phyloP scores from a whole-genome alignment of 2,888 invertebrate species.

The Kryphioiulus occultus region DNA sequence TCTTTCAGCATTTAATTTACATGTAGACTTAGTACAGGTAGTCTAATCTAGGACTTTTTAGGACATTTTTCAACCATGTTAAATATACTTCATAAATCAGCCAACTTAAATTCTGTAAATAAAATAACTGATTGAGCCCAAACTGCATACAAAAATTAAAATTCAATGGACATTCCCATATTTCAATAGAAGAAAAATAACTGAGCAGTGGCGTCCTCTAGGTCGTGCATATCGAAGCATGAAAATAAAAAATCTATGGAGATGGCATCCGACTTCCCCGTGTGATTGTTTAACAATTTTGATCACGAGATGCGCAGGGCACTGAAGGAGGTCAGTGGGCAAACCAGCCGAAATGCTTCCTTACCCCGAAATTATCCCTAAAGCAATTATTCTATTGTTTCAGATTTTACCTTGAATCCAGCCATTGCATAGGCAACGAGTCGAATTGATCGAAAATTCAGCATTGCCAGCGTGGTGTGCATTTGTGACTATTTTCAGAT shows the following conservation, averaged over 20 bases:
- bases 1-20: too few relatives aligned
- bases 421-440: neutral
- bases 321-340: neutral
- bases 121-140: too few relatives aligned
- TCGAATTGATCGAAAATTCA: neutral
- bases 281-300: neutral
- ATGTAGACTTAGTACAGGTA: too few relatives aligned
- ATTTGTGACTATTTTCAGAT: too few relatives aligned
- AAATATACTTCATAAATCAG: too few relatives aligned
- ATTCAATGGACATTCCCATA: too few relatives aligned
- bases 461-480: too few relatives aligned
- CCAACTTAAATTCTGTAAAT: too few relatives aligned
- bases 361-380: neutral
- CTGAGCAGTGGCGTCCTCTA: neutral
- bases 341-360: neutral
- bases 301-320: neutral
- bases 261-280: neutral
- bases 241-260: neutral
- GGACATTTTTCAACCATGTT: too few relatives aligned
- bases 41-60: too few relatives aligned
- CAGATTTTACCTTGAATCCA: neutral
- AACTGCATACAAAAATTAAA: too few relatives aligned
- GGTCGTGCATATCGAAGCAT: neutral
- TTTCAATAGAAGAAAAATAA: too few relatives aligned
- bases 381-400: constrained; percentile 2